phyloP scores from a whole-genome alignment of 2,888 invertebrate genomes.

The Liodrosophila aerea region DNA sequence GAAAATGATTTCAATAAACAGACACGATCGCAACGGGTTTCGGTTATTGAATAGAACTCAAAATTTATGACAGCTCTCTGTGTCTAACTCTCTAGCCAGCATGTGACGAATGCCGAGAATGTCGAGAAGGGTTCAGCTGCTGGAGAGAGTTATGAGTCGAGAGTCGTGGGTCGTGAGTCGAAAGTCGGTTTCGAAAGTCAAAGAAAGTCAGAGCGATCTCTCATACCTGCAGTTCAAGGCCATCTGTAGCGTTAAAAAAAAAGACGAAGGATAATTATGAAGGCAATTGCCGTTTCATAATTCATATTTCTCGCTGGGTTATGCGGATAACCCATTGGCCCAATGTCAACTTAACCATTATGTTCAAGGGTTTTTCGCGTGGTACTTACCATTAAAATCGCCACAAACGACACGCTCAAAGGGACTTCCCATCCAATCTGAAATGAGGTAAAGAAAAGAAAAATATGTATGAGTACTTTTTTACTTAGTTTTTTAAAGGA shows the following conservation, averaged over 20 bases:
- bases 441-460: conserved; percentile 46
- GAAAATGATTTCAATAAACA: conserved; percentile 56
- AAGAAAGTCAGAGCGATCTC: conserved; percentile 50
- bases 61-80: conserved; percentile 61
- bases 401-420: conserved; percentile 97
- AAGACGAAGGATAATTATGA: conserved; percentile 11
- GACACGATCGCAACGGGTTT: conserved; percentile 27
- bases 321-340: conserved; percentile 58
- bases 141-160: conserved; percentile 8
- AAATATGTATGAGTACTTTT: conserved; percentile 9
- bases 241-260: conserved; percentile 50
- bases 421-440: conserved; percentile 97
- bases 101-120: conserved; percentile 52
- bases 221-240: conserved; percentile 55
- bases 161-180: conserved; percentile 13
- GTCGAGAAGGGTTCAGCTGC: conserved; percentile 58
- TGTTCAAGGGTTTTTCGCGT: conserved; percentile 48
- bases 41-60: conserved; percentile 4
- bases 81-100: conserved; percentile 31
- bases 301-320: conserved; percentile 52
- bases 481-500: conserved; percentile 21
- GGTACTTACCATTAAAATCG: conserved; percentile 92
- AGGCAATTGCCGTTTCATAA: conserved; percentile 24
- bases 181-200: neutral
- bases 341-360: conserved; percentile 52